Evolutionary conservation across 1,140 invertebrate genomes (phyloP).

Genomic region (Pseudomyrmex sp.): DNA sequence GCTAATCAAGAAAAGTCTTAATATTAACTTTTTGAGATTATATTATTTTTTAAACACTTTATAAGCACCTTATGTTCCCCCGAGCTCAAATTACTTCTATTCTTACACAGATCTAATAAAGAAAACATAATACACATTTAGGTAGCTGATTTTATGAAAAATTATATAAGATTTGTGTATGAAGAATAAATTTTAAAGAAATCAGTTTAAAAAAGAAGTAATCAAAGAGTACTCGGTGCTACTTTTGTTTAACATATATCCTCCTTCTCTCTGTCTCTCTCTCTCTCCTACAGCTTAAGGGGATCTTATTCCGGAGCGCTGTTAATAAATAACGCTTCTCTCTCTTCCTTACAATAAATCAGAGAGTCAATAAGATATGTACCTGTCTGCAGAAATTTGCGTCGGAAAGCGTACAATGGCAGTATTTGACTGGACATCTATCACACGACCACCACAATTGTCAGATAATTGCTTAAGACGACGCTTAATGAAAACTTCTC

Average conservation of each 20-base stretch:
- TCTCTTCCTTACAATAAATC: not conserved
- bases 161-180: not conserved
- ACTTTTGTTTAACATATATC: slow-evolving; percentile 3
- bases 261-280: no score
- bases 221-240: not conserved
- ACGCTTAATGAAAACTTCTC: slow-evolving; percentile 84
- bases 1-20: not conserved
- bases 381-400: slow-evolving; percentile 91
- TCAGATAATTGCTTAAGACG: slow-evolving; percentile 90
- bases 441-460: slow-evolving; percentile 93
- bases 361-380: slow-evolving; percentile 64
- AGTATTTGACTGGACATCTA: slow-evolving; percentile 87
- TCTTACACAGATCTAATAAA: no score
- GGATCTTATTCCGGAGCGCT: no score
- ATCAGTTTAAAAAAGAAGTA: not conserved
- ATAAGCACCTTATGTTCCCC: no score
- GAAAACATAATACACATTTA: not conserved
- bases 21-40: not conserved
- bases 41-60: no score
- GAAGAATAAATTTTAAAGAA: not conserved
- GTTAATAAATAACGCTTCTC: no score
- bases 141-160: not conserved
- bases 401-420: slow-evolving; percentile 91
- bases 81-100: not conserved
- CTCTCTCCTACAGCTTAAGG: no score